Base-by-base conservation (phyloP, 2,888 invertebrate species). In the Drosophila subsilvestris region DNA sequence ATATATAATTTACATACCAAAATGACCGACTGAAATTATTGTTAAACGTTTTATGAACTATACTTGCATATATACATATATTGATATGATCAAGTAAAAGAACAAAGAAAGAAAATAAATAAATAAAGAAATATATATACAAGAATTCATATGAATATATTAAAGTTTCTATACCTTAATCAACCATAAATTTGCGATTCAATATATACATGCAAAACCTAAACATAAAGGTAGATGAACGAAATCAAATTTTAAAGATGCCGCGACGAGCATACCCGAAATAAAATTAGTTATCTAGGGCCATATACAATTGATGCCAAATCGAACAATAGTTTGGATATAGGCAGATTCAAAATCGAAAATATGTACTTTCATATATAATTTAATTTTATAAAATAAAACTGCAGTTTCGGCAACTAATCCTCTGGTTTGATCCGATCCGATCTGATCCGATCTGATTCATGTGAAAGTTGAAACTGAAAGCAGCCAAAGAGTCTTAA, bases 1-100 rank as follows among this genome's bases (percentile, higher is more conserved):
- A 84, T 74, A 80, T 83, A 75, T 86, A 83, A 84, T 77, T 79
- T 86, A 86, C 74, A 88, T 82, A 84, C 80, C 79, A 87, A 90
- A 86, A 89, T 75, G 90, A 90, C 86, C 89, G 91, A 90, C 91
- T 87, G 90, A 89, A 89, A 84, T 85, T 89, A 90, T 90, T 90
- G 90, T 91, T 90, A 90, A 90, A 89, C 83, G 87, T 87, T 90
- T 80, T 83, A 80, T 78, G 80, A 87, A 90, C 82, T 88, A 79
- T 84, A 84, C 87, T 87, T 87, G 87, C 82, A 85, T 79, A 74
- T 74, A 79, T 68, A 82, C 72, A 86, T 86, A 84, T 78, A 83
- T 87, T 85, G 80, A 89, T 86, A 88, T 86, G 88, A 88, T 89
- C 88, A 88, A 82, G 79, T 80, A 85, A 79, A 82, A 70, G 62